These are phyloP conservation scores for Danionella dracula DNA, from an alignment of 2,797 vertebrate species.

Conservation along the genomic window DNA sequence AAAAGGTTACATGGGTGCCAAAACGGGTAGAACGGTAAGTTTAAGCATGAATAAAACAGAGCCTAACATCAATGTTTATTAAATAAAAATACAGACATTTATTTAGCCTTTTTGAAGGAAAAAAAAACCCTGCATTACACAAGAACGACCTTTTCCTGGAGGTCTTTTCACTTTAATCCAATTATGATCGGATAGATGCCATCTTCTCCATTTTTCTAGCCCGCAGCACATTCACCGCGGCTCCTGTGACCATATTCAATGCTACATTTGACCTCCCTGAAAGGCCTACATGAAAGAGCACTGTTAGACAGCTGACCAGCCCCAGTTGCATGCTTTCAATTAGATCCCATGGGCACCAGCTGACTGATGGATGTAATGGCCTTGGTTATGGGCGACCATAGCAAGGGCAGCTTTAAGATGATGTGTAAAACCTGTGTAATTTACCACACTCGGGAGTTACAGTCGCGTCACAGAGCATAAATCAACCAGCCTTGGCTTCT, in stretches of 20 bases:
- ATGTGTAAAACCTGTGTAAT: constrained; percentile 19
- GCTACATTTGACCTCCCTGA: constrained; percentile 37
- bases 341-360: constrained; percentile 14
- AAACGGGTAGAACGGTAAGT: no score
- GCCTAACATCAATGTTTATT: background rate
- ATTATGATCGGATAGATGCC: constrained; percentile 24
- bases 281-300: background rate
- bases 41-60: background rate
- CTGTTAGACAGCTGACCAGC: constrained; percentile 22
- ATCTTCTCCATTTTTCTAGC: constrained; percentile 24
- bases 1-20: no score
- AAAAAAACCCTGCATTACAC: constrained; percentile 24
- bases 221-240: constrained; percentile 2
- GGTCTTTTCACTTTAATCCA: constrained; percentile 29
- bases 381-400: constrained; percentile 7
- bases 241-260: constrained; percentile 20
- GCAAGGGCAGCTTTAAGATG: constrained; percentile 7
- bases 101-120: constrained; percentile 12
- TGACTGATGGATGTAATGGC: constrained; percentile 42
- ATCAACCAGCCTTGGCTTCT: constrained; percentile 29
- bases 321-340: constrained; percentile 34
- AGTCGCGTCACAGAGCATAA: constrained; percentile 10
- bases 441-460: constrained; percentile 18
- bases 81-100: background rate
- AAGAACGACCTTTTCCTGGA: constrained; percentile 24